Evolutionary conservation across 2,888 invertebrate genomes (phyloP), one percentile per base, ranked within the genome.

Genomic region (Zaprionus bogoriensis): DNA sequence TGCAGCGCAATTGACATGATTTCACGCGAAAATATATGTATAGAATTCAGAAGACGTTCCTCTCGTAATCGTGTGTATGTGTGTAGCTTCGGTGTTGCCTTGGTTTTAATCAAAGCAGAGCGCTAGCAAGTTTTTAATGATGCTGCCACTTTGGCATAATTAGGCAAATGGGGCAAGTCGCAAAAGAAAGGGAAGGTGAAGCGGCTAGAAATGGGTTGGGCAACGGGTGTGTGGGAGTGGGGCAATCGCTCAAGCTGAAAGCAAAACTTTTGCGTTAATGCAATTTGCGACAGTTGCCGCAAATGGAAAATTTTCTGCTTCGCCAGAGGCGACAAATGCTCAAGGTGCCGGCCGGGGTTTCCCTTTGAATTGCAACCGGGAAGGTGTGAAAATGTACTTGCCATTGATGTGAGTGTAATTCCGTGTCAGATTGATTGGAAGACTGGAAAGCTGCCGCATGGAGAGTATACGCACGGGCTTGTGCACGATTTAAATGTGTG

Each of bases 301-400:
- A 85, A 81, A 81, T 81, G 83, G 80, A 85, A 76, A 70, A 82
- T 83, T 79, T 82, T 80, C 86, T 52, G 55, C 83, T 70, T 67
- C 50, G 51, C 25, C 36, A 25, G 19, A 9, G 20, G 25, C 9
- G 62, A 41, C 65, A 52, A 28, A 36, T 64, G 39, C 23, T 46
- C 20, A 9, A 12, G 41, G n/a, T 38, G 25, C 19, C 9, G 50
- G 7, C 7, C 3, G 17, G 9, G 30, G 9, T 36, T 12, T 12
- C 19, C 45, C 23, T 19, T 36, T 20, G 22, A 41, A 22, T 22
- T 20, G 32, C 46, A 70, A 71, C 53, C 6, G 32, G 32, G 7
- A 36, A 44, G 36, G 42, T 55, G 25, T 12, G 9, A 58, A 58
- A 75, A 60, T 66, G 52, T 66, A 57, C 57, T 51, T 64, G 55